A percentile compares a stretch with the other conserved stretches of the same genome.
phyloP scores from a whole-genome alignment of 2,113 vertebrate species.

The Equus przewalskii region DNA sequence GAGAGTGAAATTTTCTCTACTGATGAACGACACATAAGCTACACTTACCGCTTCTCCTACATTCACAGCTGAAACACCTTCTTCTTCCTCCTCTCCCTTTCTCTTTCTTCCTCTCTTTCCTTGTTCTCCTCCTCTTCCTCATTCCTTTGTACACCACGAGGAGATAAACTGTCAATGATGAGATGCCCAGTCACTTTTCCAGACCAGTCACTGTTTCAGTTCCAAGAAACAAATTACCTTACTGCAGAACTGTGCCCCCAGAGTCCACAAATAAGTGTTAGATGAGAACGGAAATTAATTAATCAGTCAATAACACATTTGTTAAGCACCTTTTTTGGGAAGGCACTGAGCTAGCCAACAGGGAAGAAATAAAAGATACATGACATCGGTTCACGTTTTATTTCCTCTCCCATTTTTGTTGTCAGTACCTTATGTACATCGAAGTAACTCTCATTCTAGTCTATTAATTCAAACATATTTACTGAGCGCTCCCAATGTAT shows the following conservation, averaged over 20 bases:
- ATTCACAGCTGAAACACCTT: not conserved
- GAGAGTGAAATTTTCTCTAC: not conserved
- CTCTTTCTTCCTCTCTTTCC: not conserved
- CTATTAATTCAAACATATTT: not conserved
- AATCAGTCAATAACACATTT: not conserved
- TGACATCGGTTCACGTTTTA: not conserved
- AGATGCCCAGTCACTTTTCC: not conserved
- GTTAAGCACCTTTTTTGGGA: not conserved
- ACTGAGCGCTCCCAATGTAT: accelerated
- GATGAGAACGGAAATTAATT: not conserved
- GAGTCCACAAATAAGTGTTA: not conserved
- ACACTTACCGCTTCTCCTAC: not conserved
- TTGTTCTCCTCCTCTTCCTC: not conserved
- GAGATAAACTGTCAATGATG: not conserved
- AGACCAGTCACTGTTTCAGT: not conserved
- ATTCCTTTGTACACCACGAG: not conserved
- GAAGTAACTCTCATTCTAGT: not conserved
- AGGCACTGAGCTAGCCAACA: not conserved
- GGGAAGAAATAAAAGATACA: not conserved
- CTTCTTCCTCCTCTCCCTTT: not conserved
- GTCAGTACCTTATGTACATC: not conserved
- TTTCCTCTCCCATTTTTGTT: not conserved
- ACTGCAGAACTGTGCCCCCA: not conserved
- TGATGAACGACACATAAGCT: not conserved
- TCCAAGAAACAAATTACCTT: not conserved